Evolutionary conservation across 2,113 vertebrate species (phyloP).

Genomic region (Toxostoma redivivum): DNA sequence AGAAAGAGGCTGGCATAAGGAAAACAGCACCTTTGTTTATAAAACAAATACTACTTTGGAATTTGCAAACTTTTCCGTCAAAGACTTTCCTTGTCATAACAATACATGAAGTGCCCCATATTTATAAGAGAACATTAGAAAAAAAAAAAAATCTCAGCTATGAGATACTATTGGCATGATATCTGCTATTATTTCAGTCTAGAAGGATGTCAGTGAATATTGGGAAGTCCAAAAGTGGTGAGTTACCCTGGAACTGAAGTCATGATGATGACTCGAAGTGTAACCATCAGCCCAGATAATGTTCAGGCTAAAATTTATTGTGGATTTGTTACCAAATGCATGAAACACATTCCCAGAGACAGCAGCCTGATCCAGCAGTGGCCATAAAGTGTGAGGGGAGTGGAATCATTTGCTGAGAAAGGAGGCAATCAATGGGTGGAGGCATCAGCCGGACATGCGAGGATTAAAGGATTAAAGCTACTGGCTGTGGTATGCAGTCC

Average conservation of each 20-base stretch:
- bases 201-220: not conserved
- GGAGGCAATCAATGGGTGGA: not conserved
- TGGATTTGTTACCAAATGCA: constrained; percentile 3
- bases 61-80: constrained; percentile 38
- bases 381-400: not conserved
- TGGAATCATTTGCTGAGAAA: not conserved
- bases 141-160: not conserved
- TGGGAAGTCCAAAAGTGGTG: not conserved
- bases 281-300: not conserved
- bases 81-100: constrained; percentile 59
- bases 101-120: constrained; percentile 7
- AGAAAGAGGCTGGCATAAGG: constrained; percentile 40
- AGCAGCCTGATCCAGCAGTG: not conserved
- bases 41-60: constrained; percentile 42
- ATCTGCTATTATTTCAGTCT: not conserved
- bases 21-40: constrained; percentile 47
- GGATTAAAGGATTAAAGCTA: constrained; percentile 23
- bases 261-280: not conserved
- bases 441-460: not conserved
- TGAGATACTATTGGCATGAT: not conserved
- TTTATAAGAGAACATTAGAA: not conserved
- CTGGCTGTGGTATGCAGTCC: not conserved
- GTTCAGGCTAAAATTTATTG: constrained; percentile 12
- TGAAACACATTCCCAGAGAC: not conserved
- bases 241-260: not conserved